Conservation (phyloP, 2,888 invertebrate species). For the Microctonus hyperodae region DNA sequence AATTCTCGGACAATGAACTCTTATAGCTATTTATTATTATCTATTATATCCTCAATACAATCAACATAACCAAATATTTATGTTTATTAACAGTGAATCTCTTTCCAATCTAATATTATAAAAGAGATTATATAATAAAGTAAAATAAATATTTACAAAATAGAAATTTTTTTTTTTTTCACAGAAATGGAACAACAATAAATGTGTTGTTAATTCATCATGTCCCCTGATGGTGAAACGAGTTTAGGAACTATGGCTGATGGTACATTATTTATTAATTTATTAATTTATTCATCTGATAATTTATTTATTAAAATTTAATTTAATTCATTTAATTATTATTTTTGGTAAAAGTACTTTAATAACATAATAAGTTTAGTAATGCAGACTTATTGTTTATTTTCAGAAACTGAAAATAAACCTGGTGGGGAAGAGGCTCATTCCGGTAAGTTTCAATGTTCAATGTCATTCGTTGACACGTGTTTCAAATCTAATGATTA, state of each 20-base stretch:
- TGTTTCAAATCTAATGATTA: conserved; percentile 14
- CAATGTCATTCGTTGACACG: conserved; percentile 35
- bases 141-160: conserved; percentile 15
- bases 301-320: no score
- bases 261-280: conserved; percentile 45
- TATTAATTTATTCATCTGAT: conserved; percentile 1
- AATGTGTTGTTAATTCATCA: conserved; percentile 38
- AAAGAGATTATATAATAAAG: no score
- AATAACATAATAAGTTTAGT: no score
- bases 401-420: conserved; percentile 56
- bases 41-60: background rate
- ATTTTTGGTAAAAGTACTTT: no score
- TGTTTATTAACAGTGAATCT: no score
- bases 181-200: conserved; percentile 46
- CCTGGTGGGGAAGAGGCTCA: conserved; percentile 52
- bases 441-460: conserved; percentile 50
- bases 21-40: background rate
- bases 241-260: conserved; percentile 56
- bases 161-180: conserved; percentile 37
- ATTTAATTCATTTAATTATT: conserved; percentile 14
- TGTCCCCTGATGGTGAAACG: conserved; percentile 56
- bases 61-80: background rate
- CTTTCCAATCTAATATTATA: no score
- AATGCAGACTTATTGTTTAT: conserved; percentile 12
- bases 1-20: background rate